Evolutionary conservation across 2,797 vertebrate genomes (phyloP), one percentile per base, ranked within the genome.

Genomic region (Fistularia commersonii): DNA sequence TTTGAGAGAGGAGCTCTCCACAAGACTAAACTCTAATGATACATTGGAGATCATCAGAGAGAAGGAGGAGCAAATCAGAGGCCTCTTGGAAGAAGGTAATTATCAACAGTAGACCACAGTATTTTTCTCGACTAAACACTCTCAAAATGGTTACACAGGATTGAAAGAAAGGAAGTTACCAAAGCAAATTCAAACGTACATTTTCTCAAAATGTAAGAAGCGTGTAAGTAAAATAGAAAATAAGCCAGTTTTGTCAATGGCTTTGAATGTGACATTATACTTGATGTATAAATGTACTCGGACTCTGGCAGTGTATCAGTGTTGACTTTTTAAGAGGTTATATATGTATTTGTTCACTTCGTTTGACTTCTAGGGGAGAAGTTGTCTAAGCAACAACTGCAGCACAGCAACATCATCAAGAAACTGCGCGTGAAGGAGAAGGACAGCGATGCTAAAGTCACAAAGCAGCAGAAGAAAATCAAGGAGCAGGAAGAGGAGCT

Each of bases 321-420:
- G n/a, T 41, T 13, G n/a, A 8, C 3, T 12, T 41, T 41, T 41
- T n/a, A 61, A 1, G 8, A 37, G 8, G 6, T 11, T 23, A 23
- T 23, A 4, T 4, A 23, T 23, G 23, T 23, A 23, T 23, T 23
- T 23, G 23, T 23, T 23, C 23, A 23, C 10, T 36, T 15, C 5
- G n/a, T 63, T 0, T 51, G 8, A 11, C 39, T 64, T 44, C 48
- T 59, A 99, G 97, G 97, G 45, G 97, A 99, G 83, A 99, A 99
- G 69, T 90, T 99, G 77, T 99, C 97, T 41, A 99, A 98, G 77
- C 97, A 98, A 73, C 97, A 99, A 73, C 85, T 99, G 34, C 94
- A 98, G 62, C 98, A 96, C 81, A 96, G 93, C 69, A 99, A 93
- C 84, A 95, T 96, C 69, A 99, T 99, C 84, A 99, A 98, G 88